Conservation (phyloP, 2,797 vertebrate genomes). For the Champsocephalus gunnari region DNA sequence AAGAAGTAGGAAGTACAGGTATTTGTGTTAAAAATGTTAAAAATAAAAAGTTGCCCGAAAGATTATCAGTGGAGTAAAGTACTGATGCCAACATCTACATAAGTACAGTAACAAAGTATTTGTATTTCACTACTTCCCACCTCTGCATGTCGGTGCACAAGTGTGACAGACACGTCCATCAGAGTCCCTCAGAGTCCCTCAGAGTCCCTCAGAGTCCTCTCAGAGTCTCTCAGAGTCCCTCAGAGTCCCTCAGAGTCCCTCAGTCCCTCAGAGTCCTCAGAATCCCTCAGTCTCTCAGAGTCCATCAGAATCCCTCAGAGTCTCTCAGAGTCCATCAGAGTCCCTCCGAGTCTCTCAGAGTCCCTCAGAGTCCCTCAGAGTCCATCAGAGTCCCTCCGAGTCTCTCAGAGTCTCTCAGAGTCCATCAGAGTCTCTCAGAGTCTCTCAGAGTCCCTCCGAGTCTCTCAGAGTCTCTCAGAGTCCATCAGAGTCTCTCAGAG, state of each 20-base stretch:
- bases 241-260: too few relatives aligned
- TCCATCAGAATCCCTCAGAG: neutral
- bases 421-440: slow-evolving; percentile 36
- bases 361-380: slow-evolving; percentile 28
- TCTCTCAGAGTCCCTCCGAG: slow-evolving; percentile 8
- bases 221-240: neutral
- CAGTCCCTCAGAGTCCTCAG: too few relatives aligned
- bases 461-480: slow-evolving; percentile 20
- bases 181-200: slow-evolving; percentile 9
- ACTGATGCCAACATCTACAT: too few relatives aligned
- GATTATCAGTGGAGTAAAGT: too few relatives aligned
- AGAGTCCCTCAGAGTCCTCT: slow-evolving; percentile 19
- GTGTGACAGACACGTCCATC: neutral
- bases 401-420: slow-evolving; percentile 31
- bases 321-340: slow-evolving; percentile 17
- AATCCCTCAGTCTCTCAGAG: slow-evolving; percentile 9
- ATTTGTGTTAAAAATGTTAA: too few relatives aligned
- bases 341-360: slow-evolving; percentile 17
- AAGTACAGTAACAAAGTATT: too few relatives aligned
- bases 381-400: slow-evolving; percentile 20
- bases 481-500: too few relatives aligned
- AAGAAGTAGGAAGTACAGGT: too few relatives aligned
- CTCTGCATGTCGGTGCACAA: neutral
- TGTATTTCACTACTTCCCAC: neutral
- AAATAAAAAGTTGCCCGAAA: too few relatives aligned